Evolutionary conservation across 2,113 vertebrate species (phyloP), one percentile per base, ranked within the genome.

Genomic region (Periophthalmodon schlosseri): DNA sequence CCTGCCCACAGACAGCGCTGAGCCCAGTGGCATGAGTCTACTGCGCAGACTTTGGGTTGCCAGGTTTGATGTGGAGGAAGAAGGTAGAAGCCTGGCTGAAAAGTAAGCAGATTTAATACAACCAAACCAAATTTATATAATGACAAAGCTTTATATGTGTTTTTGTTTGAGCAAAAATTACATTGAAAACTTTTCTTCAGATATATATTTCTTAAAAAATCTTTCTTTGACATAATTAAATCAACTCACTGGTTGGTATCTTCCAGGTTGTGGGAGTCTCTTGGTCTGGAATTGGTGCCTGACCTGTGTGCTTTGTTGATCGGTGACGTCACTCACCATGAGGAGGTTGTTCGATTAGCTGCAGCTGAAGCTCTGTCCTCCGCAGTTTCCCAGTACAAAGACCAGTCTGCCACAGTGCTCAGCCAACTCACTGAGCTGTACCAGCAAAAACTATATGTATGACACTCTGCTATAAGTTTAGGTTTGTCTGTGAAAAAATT

Each of bases 381-480:
- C 18, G 95, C 96, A 0, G 94, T 99, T 60, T 95, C 95, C 18
- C 90, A 92, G 20, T 99, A 98, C 91, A 94, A 50, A 68, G 90
- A 90, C 28, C 96, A 97, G 85, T 96, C 96, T 0, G 89, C 95
- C 0, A 77, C 93, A 0, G 97, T 98, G 64, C 94, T 99, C 81
- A 86, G 87, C 78, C 95, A 95, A 76, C 96, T 99, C 21, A 96
- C 94, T 18, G 95, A 97, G 76, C 94, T 99, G 75, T 99, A 99
- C 88, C 96, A 99, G 79, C 91, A 98, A 88, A 99, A 97, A 77
- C 96, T 99, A 76, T 99, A 96, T 7, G 98, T 99, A 87, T 96
- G 97, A 46, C 13, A 21, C 36, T 16, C 50, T 1, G 9, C 52
- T 10, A 21, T 24, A 10, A 5, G 23, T 34, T 36, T 61, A 33